These are phyloP conservation scores for Plotosus lineatus DNA, from an alignment of 2,113 vertebrate species.

Conservation along the genomic window DNA sequence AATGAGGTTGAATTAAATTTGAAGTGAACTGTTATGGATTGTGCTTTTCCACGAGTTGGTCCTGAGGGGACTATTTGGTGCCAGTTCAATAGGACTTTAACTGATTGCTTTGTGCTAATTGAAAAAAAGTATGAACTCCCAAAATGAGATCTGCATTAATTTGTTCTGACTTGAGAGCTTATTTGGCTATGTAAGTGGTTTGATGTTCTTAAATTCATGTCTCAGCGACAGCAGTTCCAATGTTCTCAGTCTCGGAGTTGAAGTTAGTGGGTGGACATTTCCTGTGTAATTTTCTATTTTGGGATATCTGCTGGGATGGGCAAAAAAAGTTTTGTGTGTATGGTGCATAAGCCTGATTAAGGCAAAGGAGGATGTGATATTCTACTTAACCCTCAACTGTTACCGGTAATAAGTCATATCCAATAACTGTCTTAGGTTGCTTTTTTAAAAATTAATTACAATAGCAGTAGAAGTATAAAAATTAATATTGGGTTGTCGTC, in stretches of 20 bases:
- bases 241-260: neutral
- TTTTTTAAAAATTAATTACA: neutral
- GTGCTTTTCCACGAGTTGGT: constrained; percentile 1
- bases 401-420: neutral
- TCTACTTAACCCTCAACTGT: neutral
- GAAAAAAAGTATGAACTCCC: neutral
- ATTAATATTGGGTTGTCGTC: neutral
- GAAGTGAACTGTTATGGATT: constrained; percentile 4
- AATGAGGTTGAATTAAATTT: constrained; percentile 17
- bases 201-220: neutral
- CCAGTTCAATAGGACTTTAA: constrained; percentile 20
- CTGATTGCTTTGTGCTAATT: constrained; percentile 30
- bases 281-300: constrained; percentile 9
- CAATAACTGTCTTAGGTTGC: neutral
- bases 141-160: neutral
- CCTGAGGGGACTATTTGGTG: constrained; percentile 16
- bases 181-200: neutral
- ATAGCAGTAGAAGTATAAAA: no score
- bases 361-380: neutral
- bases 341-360: neutral
- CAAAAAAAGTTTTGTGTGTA: neutral
- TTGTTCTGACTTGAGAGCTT: neutral
- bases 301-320: neutral
- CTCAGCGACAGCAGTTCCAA: neutral
- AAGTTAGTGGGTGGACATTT: constrained; percentile 21